Evolutionary conservation across 2,113 vertebrate species (phyloP), one percentile per base, ranked within the genome.

Genomic region (Sciurus niger): DNA sequence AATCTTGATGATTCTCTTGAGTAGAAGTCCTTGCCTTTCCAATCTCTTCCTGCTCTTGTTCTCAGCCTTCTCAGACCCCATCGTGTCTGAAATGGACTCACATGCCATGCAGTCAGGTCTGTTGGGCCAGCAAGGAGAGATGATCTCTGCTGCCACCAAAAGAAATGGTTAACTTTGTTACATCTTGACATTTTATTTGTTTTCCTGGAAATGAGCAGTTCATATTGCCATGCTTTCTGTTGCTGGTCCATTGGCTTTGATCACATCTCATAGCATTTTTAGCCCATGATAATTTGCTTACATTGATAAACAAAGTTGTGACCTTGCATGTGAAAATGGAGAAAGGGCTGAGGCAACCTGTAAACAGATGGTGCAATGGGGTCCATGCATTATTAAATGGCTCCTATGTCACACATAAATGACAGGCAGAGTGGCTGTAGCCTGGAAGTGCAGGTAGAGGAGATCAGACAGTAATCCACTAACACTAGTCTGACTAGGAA

Each of bases 201-300:
- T 95, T 89, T 96, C 43, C 48, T 65, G 37, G 73, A 92, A 25
- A 63, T 77, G 48, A 90, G 40, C 48, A 43, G 78, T 70, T 58
- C 91, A n/a, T 37, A 78, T 79, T 76, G n/a, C 58, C 34, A 20
- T 76, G 46, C 37, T 96, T 93, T 40, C n/a, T 51, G 87, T 93
- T 93, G 93, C 95, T 92, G 63, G 89, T n/a, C 65, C 60, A 40
- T 76, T 80, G 93, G 25, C 68, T 97, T 96, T 95, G 93, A 93
- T 84, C 77, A 77, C 24, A 58, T 89, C 30, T 85, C 55, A 43
- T 70, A 37, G 58, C 73, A 40, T 65, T 91, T 86, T 93, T 40
- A 84, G 37, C 43, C 84, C 37, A 0, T 85, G 40, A 53, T 58
- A n/a, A 72, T 95, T 97, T 90, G 68, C 67, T 94, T 94, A 46